A percentile compares a stretch with the other conserved stretches of the same genome.
These are phyloP conservation scores for Oscheius onirici DNA, from an alignment of 2,888 invertebrate genomes.

Conservation along the genomic window DNA sequence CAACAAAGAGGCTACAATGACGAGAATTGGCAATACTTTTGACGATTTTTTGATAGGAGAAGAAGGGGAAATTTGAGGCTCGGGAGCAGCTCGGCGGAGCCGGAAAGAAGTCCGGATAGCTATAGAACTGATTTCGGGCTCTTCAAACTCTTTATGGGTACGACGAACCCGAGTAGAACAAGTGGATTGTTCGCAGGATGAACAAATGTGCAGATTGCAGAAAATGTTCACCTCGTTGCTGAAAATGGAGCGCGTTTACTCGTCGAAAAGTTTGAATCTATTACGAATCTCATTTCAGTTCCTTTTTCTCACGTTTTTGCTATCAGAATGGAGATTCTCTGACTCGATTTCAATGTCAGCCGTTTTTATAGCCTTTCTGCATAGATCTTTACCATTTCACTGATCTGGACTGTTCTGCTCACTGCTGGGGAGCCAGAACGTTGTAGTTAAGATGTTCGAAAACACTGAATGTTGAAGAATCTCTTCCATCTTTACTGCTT, in stretches of 20 bases:
- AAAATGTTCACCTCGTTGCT: conserved; percentile 71
- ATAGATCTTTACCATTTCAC: too few relatives aligned
- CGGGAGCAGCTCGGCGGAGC: conserved; percentile 33
- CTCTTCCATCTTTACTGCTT: too few relatives aligned
- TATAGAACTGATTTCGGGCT: conserved; percentile 45
- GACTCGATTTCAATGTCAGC: too few relatives aligned
- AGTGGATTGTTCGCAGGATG: conserved; percentile 47
- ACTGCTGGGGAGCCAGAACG: too few relatives aligned
- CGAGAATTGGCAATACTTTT: neutral
- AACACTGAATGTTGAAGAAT: too few relatives aligned
- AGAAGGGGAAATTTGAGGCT: neutral
- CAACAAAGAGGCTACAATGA: neutral
- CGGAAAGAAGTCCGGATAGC: conserved; percentile 53
- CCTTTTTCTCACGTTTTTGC: neutral
- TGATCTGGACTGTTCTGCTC: too few relatives aligned
- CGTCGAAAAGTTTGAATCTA: too few relatives aligned
- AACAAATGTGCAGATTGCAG: conserved; percentile 69
- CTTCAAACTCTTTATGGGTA: conserved; percentile 32
- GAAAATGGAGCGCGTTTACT: conserved; percentile 30
- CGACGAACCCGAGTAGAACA: conserved; percentile 43
- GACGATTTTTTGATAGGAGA: neutral
- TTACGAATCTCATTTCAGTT: too few relatives aligned
- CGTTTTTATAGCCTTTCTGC: too few relatives aligned
- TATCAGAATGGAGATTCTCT: too few relatives aligned
- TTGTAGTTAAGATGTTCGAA: too few relatives aligned